Evolutionary conservation across 53 echinoderm and acorn worm species (phyloP), one percentile per base, ranked within the genome.

Genomic region (Luidia sarsii): DNA sequence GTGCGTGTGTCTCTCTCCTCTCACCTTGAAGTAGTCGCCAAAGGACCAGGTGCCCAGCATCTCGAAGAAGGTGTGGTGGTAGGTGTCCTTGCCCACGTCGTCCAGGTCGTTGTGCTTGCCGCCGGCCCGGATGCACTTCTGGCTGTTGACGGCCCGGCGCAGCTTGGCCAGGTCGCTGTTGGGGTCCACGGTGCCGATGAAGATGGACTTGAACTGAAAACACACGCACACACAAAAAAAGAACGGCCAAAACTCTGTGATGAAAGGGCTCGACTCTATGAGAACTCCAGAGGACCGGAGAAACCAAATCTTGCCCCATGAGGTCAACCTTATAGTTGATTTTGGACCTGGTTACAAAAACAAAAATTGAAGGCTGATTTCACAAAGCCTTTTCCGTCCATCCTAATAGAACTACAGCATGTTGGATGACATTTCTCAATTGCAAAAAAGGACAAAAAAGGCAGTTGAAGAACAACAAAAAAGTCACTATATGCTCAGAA

Each of bases 21-120:
- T 20, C 39, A 99, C 99, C 94, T 97, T 99, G 82, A 94, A 97
- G 81, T 89, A 99, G 70, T 94, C 94, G 9, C 99, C 94, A 79
- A 99, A 99, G 11, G 99, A 99, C 99, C 97, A 99, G 25, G 87
- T 94, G 20, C 99, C 99, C 87, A 99, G 82, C 99, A 99, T 99
- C 65, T 99, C 99, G 89, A 99, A 99, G 89, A 99, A 99, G 20
- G 99, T 94, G 72, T 99, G 99, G 85, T 99, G 99, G 68, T 99
- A 99, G 35, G 91, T 87, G 79, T 99, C 99, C 52, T 99, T 99
- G 68, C 99, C 99, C 2, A 96, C 97, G 56, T 99, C 99, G 55
- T 99, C 99, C 32, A 97, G 71, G 39, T 99, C 99, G 35, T 99
- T 99, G 91, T 94, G 99, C 79, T 99, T 99, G 19, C 99, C 97